Evolutionary conservation across 92 coral and sea anemone genomes (phyloP), one percentile per base, ranked within the genome.

Genomic region (Siderastrea radians): DNA sequence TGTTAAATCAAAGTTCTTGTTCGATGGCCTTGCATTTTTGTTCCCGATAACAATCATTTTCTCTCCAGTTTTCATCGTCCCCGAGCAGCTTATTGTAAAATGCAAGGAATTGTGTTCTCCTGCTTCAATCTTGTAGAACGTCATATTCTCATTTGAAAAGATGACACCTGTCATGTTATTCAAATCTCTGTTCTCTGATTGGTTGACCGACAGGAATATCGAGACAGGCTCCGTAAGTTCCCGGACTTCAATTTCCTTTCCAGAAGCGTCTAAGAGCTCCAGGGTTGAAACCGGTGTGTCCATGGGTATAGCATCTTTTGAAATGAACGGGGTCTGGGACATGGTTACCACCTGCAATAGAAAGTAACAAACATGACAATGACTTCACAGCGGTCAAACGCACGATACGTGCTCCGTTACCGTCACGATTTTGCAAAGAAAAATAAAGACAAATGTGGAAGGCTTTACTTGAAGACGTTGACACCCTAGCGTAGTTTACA

Each of bases 181-280:
- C 0, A 63, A 65, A 57, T 55, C 70, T 5, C 60, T 17, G 57
- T 9, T 77, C 59, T 77, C 59, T 85, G 87, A 61, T 86, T 54
- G 44, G 53, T 86, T 90, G 75, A 73, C 72, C n/a, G 83, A 69
- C 72, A 95, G 75, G 86, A 83, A 93, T n/a, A 95, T 94, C 26
- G 94, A 84, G 78, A 95, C 84, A 2, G 96, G 95, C 15, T 93
- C 89, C 12, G 83, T 10, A 44, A 93, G 83, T 83, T 93, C 85
- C n/a, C 58, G 86, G 84, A 93, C 87, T 19, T 81, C 78, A 60
- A 95, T 84, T 66, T 82, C 80, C 63, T 76, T 74, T 15, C 93
- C 96, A 17, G 86, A 75, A 65, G 94, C 74, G 68, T 91, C 95
- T 82, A 82, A 75, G 19, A 95, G 82, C 72, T 82, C 96, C 49